Evolutionary conservation across 2,797 vertebrate genomes (phyloP).

Genomic region (Sarcoramphus papa): DNA sequence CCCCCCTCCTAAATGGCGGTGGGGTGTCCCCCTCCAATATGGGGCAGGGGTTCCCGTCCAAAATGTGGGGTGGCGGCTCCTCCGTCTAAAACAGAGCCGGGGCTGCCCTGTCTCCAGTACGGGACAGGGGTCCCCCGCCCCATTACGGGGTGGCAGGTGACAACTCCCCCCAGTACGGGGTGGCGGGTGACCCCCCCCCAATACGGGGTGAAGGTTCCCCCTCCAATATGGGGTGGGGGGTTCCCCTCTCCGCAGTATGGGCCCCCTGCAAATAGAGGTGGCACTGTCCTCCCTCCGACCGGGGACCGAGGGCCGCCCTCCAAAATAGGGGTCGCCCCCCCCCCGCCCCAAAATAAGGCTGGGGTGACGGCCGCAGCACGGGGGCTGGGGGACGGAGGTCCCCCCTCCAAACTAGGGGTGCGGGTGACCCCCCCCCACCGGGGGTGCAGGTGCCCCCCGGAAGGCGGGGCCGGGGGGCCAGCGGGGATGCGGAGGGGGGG

Average conservation of each 20-base stretch:
- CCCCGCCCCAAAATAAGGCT: too few species aligned
- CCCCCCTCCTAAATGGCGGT: not conserved
- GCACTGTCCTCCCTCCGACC: not conserved
- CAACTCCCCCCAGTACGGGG: too few species aligned
- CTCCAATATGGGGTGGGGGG: not conserved
- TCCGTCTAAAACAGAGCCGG: not conserved
- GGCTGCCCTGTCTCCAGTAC: not conserved
- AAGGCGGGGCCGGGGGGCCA: too few species aligned
- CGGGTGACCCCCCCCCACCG: too few species aligned
- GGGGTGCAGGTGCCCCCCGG: not conserved
- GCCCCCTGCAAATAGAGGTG: too few species aligned
- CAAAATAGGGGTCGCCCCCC: not conserved
- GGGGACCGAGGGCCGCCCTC: not conserved
- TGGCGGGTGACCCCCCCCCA: too few species aligned
- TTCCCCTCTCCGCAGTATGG: accelerated
- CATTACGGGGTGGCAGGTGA: too few species aligned
- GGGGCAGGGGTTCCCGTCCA: not conserved
- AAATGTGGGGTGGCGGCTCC: not conserved
- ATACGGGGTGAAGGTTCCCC: not conserved
- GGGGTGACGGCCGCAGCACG: not conserved
- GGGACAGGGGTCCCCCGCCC: not conserved
- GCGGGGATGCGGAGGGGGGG: too few species aligned
- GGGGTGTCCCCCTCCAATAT: not conserved
- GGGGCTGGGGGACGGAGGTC: too few species aligned
- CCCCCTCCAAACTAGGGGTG: not conserved